Evolutionary conservation across 2,888 invertebrate species (phyloP), one percentile per base, ranked within the genome.

Genomic region (Gnatocerus cornutus): DNA sequence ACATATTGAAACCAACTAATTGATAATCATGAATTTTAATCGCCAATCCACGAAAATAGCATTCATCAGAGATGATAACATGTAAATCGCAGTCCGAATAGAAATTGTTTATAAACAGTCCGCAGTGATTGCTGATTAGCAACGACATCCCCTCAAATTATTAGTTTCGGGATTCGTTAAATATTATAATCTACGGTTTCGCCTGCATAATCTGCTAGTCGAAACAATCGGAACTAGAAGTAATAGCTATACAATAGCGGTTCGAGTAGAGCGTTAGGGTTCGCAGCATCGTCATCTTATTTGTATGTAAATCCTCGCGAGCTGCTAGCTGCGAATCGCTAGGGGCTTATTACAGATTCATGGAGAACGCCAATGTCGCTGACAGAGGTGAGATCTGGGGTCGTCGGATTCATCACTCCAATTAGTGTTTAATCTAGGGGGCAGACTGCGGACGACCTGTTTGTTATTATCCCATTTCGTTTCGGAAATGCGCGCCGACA

Each of bases 221-320:
- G 30, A 43, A 30, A 52, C 63, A 65, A 65, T 65, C 56, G 43
- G 37, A 65, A 55, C 65, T 48, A 43, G 56, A 30, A 56, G 37
- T 66, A 66, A 66, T 66, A 56, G 46, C 37, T 55, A 55, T 55
- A 65, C 65, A 65, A 65, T 37, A 39, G 65, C 65, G 65, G 21
- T 65, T 58, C 16, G n/a, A 45, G 65, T n/a, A 13, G 13, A 43
- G 30, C 30, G 55, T 37, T 6, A 30, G 45, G 58, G 58, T 50
- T 48, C 13, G 33, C n/a, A 12, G 59, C 68, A 41, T 39, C 64
- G 68, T 72, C 77, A 73, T 77, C 77, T 77, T 78, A 78, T 79
- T 79, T 79, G 79, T 78, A 79, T 79, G 79, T 77, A 79, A 79
- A 79, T 79, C 78, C 78, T 75, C 65, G 73, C 68, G 74, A 77